Base-by-base conservation (phyloP, 2,797 vertebrate species). In the Avahi laniger region DNA sequence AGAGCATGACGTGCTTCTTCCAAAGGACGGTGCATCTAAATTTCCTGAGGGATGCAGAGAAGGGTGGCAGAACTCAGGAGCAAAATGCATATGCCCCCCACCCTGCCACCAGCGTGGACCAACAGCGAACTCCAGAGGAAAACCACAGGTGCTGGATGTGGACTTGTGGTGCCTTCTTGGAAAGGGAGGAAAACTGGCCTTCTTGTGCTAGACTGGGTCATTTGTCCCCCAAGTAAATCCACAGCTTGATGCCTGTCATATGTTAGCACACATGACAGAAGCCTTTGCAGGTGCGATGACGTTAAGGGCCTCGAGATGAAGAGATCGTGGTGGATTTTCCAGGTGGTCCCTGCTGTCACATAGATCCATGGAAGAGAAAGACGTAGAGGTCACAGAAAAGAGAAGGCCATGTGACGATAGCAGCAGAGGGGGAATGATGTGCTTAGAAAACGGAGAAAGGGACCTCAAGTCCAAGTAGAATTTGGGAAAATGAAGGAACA, bases 61-160 rank as follows among this genome's bases (percentile, higher is more conserved):
- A 35, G 18, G 2, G 3, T 13, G 17, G 5, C 1, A 1, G 41
- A 57, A 52, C n/a, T 33, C 2, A 0, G 4, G 2, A 46, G 13
- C 5, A 38, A 30, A 26, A 22, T 7, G 24, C 17, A 22, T 35
- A n/a, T n/a, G n/a, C 46, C 4, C 7, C 7, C 4, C 7, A 4
- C 43, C 43, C 43, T 13, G 48, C 48, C 14, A 5, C 26, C 15
- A 7, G 2, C 35, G 52, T 48, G 33, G 30, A 46, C 41, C 2
- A 18, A 30, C 1, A 6, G 24, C 15, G 12, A 41, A 9, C 15
- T 35, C 50, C 24, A 33, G 13, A 43, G 30, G 41, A n/a, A 86
- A 50, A 54, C 33, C 28, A 20, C 30, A 8, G 5, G 12, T 2
- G 3, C 48, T 46, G 12, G 24, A 22, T 8, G 33, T 7, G 7